Conservation (phyloP, 2,797 vertebrate genomes). For the Anisognathus igniventris region DNA sequence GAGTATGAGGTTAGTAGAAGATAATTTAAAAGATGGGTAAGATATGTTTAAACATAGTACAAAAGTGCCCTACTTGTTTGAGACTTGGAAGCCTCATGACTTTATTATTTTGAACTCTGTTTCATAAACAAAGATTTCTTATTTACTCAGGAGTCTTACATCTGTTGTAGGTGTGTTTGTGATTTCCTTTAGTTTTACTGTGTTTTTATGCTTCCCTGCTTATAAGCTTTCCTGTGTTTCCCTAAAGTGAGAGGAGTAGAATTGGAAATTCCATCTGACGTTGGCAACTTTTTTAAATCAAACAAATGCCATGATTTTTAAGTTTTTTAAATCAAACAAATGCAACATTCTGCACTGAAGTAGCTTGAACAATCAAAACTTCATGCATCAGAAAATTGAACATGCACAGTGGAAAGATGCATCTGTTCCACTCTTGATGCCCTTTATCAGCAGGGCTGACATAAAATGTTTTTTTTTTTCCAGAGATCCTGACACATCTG, state of each 20-base stretch:
- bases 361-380: not conserved
- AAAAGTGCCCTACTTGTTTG: not conserved
- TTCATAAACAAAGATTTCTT: not conserved
- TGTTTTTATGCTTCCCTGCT: not conserved
- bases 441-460: not conserved
- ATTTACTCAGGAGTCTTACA: not conserved
- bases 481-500: not conserved
- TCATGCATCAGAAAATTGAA: not conserved
- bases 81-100: not conserved
- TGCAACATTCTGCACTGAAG: not conserved
- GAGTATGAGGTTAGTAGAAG: not conserved
- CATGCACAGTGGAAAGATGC: not conserved
- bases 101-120: not conserved
- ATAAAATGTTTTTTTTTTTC: not conserved
- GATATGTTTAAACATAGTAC: not conserved
- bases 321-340: not conserved
- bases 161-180: conserved; percentile 10
- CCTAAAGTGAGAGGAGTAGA: not conserved
- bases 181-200: not conserved
- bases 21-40: not conserved
- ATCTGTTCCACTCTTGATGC: not conserved
- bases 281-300: not conserved
- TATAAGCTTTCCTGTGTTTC: not conserved
- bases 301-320: not conserved
- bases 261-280: not conserved